These are phyloP conservation scores for Gasterosteus nipponicus DNA, from an alignment of 2,113 vertebrate species.

Conservation along the genomic window DNA sequence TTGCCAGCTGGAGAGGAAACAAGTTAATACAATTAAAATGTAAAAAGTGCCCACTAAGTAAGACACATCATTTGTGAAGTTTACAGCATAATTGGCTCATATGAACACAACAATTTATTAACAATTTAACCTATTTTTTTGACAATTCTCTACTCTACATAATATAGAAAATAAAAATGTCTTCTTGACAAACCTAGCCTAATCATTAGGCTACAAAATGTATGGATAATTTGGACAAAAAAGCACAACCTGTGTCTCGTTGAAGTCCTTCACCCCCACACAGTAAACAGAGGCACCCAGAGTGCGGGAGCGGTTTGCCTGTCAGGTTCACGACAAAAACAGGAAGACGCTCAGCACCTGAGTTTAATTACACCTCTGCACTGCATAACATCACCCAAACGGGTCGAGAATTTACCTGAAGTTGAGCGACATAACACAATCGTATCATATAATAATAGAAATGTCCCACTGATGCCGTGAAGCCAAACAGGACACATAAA, in stretches of 20 bases:
- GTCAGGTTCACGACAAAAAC: constrained; percentile 59
- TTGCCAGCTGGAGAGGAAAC: constrained; percentile 86
- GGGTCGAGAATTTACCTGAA: constrained; percentile 28
- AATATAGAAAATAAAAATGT: not conserved
- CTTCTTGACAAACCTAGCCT: not conserved
- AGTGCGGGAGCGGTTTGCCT: constrained; percentile 96
- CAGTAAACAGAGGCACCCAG: constrained; percentile 96
- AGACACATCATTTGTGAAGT: not conserved
- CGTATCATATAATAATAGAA: not conserved
- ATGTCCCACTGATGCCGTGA: constrained; percentile 9
- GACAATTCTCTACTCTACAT: not conserved
- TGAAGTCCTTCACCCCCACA: constrained; percentile 98
- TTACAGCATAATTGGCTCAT: not conserved
- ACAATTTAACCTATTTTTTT: not conserved
- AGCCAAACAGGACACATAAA: not conserved
- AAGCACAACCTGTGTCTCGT: constrained; percentile 93
- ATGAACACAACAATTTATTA: not conserved
- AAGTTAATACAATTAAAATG: constrained; percentile 5
- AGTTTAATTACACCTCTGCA: constrained; percentile 54
- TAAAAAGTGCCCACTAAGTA: not conserved
- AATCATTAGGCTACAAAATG: not conserved
- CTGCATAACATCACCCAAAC: constrained; percentile 49
- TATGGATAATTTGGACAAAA: constrained; percentile 8
- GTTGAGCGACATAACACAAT: constrained; percentile 19
- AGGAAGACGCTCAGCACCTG: constrained; percentile 62